These are phyloP conservation scores for Masnerella sp. DNA, from an alignment of 2,888 invertebrate genomes.

Conservation along the genomic window DNA sequence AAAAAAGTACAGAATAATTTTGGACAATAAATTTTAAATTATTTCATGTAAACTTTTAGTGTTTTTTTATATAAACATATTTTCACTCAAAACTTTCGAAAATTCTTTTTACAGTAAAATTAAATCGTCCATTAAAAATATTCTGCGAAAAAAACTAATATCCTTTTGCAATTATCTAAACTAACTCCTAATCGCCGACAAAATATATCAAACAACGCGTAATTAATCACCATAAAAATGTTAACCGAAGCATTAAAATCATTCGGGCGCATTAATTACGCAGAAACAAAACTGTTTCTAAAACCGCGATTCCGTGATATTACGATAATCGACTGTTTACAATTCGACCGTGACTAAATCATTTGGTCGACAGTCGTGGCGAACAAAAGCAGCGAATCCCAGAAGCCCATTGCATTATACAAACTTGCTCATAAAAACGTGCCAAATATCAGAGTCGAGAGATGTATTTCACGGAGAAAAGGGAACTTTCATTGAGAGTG, in stretches of 20 bases:
- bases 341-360: conserved; percentile 51
- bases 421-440: conserved; percentile 56
- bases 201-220: conserved; percentile 12
- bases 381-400: conserved; percentile 54
- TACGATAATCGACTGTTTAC: conserved; percentile 50
- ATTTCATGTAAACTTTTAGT: no score
- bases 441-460: conserved; percentile 53
- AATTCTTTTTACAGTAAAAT: no score
- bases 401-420: conserved; percentile 54
- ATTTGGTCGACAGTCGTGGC: conserved; percentile 34
- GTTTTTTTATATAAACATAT: no score
- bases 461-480: conserved; percentile 48
- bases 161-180: conserved; percentile 17
- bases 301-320: conserved; percentile 27
- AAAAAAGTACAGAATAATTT: no score
- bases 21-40: no score
- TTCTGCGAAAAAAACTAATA: not conserved
- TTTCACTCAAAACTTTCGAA: no score
- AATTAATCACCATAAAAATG: conserved; percentile 18
- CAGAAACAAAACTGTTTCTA: conserved; percentile 19
- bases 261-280: conserved; percentile 32
- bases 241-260: conserved; percentile 21
- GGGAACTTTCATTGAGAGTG: conserved; percentile 35
- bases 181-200: conserved; percentile 12
- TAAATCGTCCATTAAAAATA: not conserved